phyloP scores from a whole-genome alignment of 2,113 vertebrate genomes.

The Microtus pennsylvanicus region DNA sequence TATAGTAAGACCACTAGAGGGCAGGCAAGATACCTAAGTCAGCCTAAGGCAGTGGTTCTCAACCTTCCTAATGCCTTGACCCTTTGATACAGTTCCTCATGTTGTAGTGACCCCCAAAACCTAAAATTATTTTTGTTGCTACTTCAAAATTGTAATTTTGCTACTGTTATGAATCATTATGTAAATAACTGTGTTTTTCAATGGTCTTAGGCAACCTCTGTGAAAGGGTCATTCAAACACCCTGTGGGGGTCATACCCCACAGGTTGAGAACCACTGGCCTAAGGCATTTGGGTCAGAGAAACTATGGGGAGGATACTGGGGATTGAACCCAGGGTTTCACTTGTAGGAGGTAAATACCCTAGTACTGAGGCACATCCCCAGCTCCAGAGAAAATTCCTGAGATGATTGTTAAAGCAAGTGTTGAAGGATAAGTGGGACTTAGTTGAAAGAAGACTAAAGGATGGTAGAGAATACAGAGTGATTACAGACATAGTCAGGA shows the following conservation, averaged over 20 bases:
- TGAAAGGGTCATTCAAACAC: not conserved
- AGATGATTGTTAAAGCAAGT: constrained; percentile 32
- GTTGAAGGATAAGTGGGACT: constrained; percentile 55
- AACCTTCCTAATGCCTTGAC: not conserved
- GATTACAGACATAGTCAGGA: not conserved
- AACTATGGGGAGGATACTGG: not conserved
- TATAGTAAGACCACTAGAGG: not conserved
- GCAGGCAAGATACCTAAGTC: constrained; percentile 10
- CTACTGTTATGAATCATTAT: not conserved
- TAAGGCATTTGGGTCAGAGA: not conserved
- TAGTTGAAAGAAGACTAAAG: constrained; percentile 43
- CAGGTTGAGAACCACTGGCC: not conserved
- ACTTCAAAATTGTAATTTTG: not conserved
- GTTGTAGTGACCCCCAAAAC: not conserved
- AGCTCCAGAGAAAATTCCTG: constrained; percentile 26
- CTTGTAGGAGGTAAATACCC: not conserved
- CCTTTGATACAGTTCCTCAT: not conserved
- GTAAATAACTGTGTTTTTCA: not conserved
- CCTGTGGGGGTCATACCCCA: not conserved
- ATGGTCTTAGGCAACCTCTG: not conserved
- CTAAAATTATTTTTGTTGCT: not conserved
- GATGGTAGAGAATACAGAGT: not conserved
- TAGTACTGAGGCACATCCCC: not conserved
- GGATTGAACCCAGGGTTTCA: not conserved
- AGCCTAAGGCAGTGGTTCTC: not conserved